A percentile compares a stretch with the other conserved stretches of the same genome.
These are phyloP conservation scores for Eupithecia inturbata DNA, from an alignment of 2,888 invertebrate species.

Conservation along the genomic window DNA sequence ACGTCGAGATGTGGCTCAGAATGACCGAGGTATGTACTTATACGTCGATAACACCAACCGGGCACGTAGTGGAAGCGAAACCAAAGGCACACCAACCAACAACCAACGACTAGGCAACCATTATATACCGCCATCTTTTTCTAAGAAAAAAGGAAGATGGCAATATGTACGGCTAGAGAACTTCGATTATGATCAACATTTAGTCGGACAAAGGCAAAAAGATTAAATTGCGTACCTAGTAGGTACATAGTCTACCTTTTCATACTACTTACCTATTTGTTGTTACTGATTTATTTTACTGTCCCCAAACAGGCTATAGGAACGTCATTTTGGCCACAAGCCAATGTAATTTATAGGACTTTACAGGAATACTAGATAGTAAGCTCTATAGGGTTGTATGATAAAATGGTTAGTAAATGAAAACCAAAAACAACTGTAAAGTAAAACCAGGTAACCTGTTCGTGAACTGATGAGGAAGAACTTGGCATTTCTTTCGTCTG, in stretches of 20 bases:
- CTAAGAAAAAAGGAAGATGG: neutral
- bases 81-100: neutral
- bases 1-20: slow-evolving; percentile 98
- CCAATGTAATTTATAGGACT: neutral
- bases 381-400: neutral
- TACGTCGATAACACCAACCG: neutral
- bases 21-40: slow-evolving; percentile 90
- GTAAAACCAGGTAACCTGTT: neutral
- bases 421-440: neutral
- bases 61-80: neutral
- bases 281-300: neutral
- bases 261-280: neutral
- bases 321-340: neutral
- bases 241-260: neutral
- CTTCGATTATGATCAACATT: neutral
- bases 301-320: neutral
- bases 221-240: too few relatives aligned
- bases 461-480: neutral
- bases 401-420: neutral
- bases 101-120: too few relatives aligned
- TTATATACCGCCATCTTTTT: neutral
- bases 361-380: neutral
- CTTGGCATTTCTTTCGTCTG: neutral
- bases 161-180: neutral
- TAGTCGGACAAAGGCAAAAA: too few relatives aligned